A percentile compares a stretch with the other conserved stretches of the same genome.
These are phyloP conservation scores for Lontra canadensis DNA, from an alignment of 2,113 vertebrate species.

Conservation along the genomic window DNA sequence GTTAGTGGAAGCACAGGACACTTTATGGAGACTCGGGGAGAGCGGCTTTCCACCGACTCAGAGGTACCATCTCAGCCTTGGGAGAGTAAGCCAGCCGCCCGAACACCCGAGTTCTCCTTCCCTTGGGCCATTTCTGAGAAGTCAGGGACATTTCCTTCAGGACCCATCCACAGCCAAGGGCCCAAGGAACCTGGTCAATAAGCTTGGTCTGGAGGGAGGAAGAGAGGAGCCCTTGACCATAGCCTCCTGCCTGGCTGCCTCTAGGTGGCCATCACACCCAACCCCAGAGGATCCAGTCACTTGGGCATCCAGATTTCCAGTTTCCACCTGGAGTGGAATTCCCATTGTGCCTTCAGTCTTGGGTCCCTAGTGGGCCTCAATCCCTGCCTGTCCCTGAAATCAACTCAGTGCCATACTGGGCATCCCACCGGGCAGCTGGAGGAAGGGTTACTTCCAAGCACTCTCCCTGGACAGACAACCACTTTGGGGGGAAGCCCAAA, in stretches of 20 bases:
- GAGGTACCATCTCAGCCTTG: not conserved
- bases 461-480: not conserved
- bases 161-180: rapidly evolving
- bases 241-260: not conserved
- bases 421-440: not conserved
- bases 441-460: rapidly evolving
- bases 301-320: not conserved
- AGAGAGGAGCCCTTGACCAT: not conserved
- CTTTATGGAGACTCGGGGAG: not conserved
- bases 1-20: not conserved
- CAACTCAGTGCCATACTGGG: not conserved
- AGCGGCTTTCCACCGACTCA: not conserved
- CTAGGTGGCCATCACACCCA: not conserved
- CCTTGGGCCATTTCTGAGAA: not conserved
- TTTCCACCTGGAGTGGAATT: not conserved
- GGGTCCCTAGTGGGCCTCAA: not conserved
- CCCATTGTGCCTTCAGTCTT: not conserved
- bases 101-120: no score
- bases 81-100: not conserved
- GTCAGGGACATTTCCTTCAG: not conserved
- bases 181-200: not conserved
- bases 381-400: not conserved
- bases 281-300: not conserved
- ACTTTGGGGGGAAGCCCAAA: not conserved
- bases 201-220: not conserved